Evolutionary conservation across 2,888 invertebrate species (phyloP).

Genomic region (Drosophila leonis): DNA sequence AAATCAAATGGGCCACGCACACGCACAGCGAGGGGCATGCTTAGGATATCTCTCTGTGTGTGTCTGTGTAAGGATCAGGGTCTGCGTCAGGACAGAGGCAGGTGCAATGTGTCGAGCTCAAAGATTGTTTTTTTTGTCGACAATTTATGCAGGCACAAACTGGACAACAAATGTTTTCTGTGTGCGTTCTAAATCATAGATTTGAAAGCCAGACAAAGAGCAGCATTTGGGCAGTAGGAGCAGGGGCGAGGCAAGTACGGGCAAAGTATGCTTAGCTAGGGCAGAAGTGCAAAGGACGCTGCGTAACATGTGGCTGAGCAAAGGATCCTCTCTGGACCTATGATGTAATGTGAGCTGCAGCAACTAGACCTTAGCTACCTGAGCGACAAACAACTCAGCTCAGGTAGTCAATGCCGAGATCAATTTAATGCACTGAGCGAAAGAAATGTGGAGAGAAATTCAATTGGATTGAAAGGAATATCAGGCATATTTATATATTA

Average conservation of each 20-base stretch:
- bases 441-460: not conserved
- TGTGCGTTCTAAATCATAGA: slow-evolving; percentile 52
- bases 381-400: slow-evolving; percentile 1
- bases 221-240: slow-evolving; percentile 7
- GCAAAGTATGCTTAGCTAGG: slow-evolving; percentile 15
- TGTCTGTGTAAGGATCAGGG: slow-evolving; percentile 41
- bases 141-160: slow-evolving; percentile 62
- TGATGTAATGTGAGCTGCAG: slow-evolving; percentile 33
- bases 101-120: slow-evolving; percentile 60
- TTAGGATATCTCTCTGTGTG: not conserved
- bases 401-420: slow-evolving; percentile 29
- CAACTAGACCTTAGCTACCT: slow-evolving; percentile 33
- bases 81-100: slow-evolving; percentile 40
- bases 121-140: slow-evolving; percentile 20
- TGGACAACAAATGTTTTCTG: slow-evolving; percentile 36
- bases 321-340: slow-evolving; percentile 23
- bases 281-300: slow-evolving; percentile 30
- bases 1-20: slow-evolving; percentile 51
- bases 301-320: slow-evolving; percentile 47
- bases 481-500: not conserved
- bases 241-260: not conserved
- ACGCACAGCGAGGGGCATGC: slow-evolving; percentile 49
- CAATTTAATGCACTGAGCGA: slow-evolving; percentile 4
- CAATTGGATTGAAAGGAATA: not conserved
- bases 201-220: slow-evolving; percentile 24